These are phyloP conservation scores for Noctua janthina DNA, from an alignment of 2,888 invertebrate species.

Conservation along the genomic window DNA sequence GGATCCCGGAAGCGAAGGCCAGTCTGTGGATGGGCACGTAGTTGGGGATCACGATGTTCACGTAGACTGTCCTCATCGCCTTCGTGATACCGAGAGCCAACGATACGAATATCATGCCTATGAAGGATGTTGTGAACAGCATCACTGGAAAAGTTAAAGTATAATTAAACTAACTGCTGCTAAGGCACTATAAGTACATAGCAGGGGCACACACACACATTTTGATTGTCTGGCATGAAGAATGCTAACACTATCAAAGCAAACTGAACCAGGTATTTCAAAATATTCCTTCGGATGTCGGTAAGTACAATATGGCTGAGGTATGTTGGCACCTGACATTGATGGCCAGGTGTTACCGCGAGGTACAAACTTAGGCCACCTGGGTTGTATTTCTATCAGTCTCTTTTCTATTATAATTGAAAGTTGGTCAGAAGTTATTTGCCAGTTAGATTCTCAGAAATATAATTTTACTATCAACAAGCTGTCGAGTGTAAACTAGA, in stretches of 20 bases:
- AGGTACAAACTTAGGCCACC: not conserved
- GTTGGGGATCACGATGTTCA: constrained; percentile 92
- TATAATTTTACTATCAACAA: not conserved
- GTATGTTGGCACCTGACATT: not conserved
- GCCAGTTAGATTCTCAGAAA: not conserved
- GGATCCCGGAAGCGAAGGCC: constrained; percentile 92
- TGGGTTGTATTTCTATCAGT: not conserved
- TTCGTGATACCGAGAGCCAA: constrained; percentile 92
- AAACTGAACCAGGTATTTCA: not conserved
- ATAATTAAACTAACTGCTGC: not conserved
- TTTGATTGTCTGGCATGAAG: not conserved
- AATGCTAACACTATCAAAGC: not conserved
- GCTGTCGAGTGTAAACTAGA: not conserved
- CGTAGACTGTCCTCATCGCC: constrained; percentile 93
- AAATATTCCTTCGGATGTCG: not conserved
- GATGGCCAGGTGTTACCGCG: too few relatives aligned
- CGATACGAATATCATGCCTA: constrained; percentile 88
- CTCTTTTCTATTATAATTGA: not conserved
- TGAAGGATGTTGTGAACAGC: constrained; percentile 84
- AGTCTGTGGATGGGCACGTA: constrained; percentile 92
- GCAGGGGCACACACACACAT: not conserved
- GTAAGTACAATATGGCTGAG: not conserved
- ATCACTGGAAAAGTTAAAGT: constrained; percentile 78
- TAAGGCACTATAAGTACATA: not conserved
- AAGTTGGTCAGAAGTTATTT: not conserved